Evolutionary conservation across 2,888 invertebrate genomes (phyloP), one percentile per base, ranked within the genome.

Genomic region (Chouioia cunea): DNA sequence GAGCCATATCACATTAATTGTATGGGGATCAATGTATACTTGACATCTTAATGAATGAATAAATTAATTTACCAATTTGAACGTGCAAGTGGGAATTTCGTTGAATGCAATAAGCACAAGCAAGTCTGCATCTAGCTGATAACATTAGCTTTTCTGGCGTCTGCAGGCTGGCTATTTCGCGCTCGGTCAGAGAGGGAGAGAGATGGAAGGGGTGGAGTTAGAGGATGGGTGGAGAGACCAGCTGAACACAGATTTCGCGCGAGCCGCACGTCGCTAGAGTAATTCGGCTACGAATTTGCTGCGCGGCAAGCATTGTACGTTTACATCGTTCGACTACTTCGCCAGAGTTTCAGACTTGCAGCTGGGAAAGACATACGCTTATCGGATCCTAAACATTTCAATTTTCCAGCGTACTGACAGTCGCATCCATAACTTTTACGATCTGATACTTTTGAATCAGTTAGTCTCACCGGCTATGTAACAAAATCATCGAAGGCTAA

Each of bases 111-210:
- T 64, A 53, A 47, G 58, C 36, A 12, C 23, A 4, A 27, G 48
- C 72, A 64, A 71, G 77, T 66, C 77, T 80, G 78, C 73, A 70
- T 71, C 73, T 48, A 62, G 71, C 74, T 77, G 80, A 80, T 79
- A 79, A 79, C 78, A 76, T 76, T 71, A 76, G 70, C 73, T 76
- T 74, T 76, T 74, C 76, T 16, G 52, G 20, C 50, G 15, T 15
- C 53, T 44, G 16, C 12, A n/a, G 22, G 12, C 44, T 16, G 44
- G 53, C 60, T 63, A 70, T 70, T 70, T 70, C 70, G 64, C 52
- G 70, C 59, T 60, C n/a, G 50, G 48, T 14, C 68, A 57, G 47
- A 58, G 68, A 16, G 36, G 54, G 56, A 27, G 69, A 44, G 59
- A 36, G 10, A 65, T n/a, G n/a, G n/a, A n/a, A n/a, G n/a, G n/a